Conservation (phyloP, 53 echinoderm and acorn worm genomes). For the Mesocentrotus franciscanus region DNA sequence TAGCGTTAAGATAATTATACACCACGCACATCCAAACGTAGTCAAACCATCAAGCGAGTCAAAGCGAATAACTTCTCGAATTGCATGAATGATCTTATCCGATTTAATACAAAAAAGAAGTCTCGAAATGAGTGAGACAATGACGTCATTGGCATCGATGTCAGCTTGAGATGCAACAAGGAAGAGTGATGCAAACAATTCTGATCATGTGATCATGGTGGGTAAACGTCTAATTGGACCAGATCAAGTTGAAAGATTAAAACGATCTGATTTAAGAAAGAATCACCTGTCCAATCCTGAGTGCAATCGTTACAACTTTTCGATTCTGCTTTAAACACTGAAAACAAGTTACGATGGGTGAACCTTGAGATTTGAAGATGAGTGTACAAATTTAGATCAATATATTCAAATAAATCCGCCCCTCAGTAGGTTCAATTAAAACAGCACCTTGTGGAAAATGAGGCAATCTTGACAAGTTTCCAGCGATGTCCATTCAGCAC, state of each 20-base stretch:
- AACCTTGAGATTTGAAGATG: not conserved
- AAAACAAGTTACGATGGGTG: not conserved
- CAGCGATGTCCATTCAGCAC: not conserved
- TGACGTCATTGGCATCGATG: not conserved
- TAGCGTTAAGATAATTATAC: not conserved
- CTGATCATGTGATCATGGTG: not conserved
- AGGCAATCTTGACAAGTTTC: not conserved
- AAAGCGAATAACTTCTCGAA: not conserved
- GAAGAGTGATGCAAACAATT: not conserved
- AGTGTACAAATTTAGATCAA: not conserved
- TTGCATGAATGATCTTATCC: not conserved
- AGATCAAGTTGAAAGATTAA: not conserved
- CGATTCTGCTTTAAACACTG: not conserved
- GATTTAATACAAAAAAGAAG: not conserved
- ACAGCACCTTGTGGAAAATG: not conserved
- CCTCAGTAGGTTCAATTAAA: not conserved
- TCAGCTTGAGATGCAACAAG: not conserved
- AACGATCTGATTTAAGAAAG: not conserved
- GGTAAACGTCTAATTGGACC: not conserved
- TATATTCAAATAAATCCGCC: not conserved
- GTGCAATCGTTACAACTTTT: not conserved
- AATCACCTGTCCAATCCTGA: not conserved
- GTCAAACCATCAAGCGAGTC: not conserved
- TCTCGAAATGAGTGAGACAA: not conserved
- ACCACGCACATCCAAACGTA: not conserved